phyloP scores from a whole-genome alignment of 2,113 vertebrate species.

The Phodopus roborovskii region DNA sequence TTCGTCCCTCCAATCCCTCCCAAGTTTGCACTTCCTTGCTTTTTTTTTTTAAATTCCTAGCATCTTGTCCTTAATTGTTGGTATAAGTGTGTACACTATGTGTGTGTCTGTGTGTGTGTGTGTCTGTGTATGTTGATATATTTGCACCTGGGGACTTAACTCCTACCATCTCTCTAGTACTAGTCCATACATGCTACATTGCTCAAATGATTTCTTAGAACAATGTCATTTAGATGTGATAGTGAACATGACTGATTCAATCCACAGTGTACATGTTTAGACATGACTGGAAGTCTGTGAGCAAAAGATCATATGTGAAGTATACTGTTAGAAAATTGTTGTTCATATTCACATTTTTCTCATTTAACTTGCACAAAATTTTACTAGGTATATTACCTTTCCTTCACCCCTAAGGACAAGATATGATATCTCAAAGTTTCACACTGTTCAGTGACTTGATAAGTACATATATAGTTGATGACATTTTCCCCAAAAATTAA shows the following conservation, averaged over 20 bases:
- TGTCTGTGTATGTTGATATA: background rate
- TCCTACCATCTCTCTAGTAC: background rate
- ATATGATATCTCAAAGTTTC: background rate
- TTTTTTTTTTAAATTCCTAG: background rate
- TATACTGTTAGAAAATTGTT: background rate
- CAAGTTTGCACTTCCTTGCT: background rate
- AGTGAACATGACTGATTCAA: background rate
- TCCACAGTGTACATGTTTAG: background rate
- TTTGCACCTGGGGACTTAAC: no score
- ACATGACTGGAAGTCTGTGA: background rate
- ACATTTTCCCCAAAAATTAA: background rate
- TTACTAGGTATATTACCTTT: background rate
- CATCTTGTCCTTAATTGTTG: background rate
- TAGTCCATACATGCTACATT: background rate
- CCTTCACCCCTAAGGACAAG: background rate
- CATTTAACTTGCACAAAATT: background rate
- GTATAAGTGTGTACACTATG: background rate
- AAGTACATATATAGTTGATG: background rate
- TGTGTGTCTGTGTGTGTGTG: background rate
- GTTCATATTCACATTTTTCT: background rate
- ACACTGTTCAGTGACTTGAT: background rate
- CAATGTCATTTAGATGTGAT: background rate
- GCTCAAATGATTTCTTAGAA: background rate
- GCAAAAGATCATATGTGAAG: background rate
- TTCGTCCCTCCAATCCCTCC: no score